Evolutionary conservation across 2,113 vertebrate species (phyloP), one percentile per base, ranked within the genome.

Genomic region (Centropus bengalensis): DNA sequence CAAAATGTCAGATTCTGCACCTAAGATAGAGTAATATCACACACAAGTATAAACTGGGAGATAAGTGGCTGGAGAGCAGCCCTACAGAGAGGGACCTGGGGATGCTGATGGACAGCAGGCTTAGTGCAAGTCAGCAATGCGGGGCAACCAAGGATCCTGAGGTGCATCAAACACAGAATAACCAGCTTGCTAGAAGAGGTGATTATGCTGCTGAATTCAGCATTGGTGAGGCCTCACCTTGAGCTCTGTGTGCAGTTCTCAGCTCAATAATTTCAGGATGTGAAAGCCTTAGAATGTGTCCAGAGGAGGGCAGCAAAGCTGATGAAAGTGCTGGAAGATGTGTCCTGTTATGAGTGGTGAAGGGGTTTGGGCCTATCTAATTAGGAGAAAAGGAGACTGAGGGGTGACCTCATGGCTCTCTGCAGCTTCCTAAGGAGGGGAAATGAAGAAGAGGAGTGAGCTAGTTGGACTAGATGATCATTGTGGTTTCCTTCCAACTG

Each of bases 11-110:
- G 66, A 54, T 67, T 14, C 20, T 54, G 32, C 45, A 26, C 10
- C 27, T 33, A 3, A 32, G 58, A 28, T 0, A 0, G 22, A n/a
- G 58, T 52, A 59, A 51, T 2, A 1, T 36, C 1, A 0, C 27
- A 22, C 36, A 36, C 52, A 44, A 32, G 32, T 32, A 21, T 28
- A 40, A 56, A 49, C 1, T 7, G 10, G 10, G 47, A 62, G n/a
- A 55, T 17, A 45, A 52, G 12, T 9, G 47, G 26, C 55, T 38
- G 64, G 14, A n/a, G 47, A 62, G 27, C 64, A 78, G 47, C 84
- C 56, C 47, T 21, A 12, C 54, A 68, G 83, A 28, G 28, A 56
- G n/a, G 40, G 40, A 16, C 3, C 42, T 26, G 67, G 24, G 12
- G 28, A n/a, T 36, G 51, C 51, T 56, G 67, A 24, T 3, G 1